Conservation (phyloP, 2,113 vertebrate genomes). For the Pterocles orientalis region DNA sequence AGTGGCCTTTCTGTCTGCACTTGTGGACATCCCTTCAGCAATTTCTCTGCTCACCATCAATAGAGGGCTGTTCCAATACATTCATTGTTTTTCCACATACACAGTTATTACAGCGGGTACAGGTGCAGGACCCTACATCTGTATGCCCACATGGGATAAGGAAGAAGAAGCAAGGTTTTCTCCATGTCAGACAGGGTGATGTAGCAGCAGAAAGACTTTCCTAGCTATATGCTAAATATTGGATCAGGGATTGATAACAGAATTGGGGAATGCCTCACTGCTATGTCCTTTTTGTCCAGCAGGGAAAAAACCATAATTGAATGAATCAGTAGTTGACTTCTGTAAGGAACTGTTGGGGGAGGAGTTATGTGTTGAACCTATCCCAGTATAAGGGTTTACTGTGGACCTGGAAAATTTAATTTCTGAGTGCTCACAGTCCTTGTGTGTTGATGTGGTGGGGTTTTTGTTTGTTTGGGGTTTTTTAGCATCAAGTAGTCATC, state of each 20-base stretch:
- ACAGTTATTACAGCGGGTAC: not conserved
- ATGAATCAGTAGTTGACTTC: not conserved
- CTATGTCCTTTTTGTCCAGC: not conserved
- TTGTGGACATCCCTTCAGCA: not conserved
- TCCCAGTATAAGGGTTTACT: not conserved
- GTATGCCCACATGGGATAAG: not conserved
- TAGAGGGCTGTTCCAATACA: not conserved
- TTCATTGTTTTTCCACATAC: not conserved
- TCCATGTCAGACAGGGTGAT: not conserved
- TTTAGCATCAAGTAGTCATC: not conserved
- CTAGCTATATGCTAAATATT: not conserved
- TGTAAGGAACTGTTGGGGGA: not conserved
- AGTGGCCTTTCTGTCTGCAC: not conserved
- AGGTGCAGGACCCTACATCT: not conserved
- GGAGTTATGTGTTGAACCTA: not conserved
- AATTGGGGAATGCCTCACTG: not conserved
- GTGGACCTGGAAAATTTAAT: not conserved
- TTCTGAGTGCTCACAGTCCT: not conserved
- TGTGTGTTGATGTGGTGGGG: not conserved
- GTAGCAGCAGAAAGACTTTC: not conserved
- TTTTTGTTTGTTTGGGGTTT: not conserved
- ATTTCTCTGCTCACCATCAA: fast-evolving
- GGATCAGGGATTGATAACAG: not conserved
- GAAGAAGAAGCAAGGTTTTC: not conserved
- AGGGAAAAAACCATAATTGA: fast-evolving